Evolutionary conservation across 2,888 invertebrate genomes (phyloP).

Genomic region (Cataglyphis altisquamis): DNA sequence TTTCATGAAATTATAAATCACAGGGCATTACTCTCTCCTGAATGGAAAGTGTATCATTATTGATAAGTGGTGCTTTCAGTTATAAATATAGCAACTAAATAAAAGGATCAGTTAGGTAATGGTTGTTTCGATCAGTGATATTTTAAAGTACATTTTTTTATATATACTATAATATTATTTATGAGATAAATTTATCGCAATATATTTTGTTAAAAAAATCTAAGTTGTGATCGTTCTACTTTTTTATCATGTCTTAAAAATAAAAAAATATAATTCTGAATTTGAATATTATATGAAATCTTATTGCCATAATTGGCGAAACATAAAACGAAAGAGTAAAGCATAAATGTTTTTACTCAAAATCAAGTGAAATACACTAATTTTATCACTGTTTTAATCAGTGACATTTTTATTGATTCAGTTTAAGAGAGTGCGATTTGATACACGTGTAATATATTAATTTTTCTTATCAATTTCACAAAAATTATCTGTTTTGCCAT

Average conservation of each 20-base stretch:
- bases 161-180: background rate
- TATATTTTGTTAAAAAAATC: too few species aligned
- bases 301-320: background rate
- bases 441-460: background rate
- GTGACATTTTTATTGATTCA: background rate
- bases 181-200: background rate
- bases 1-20: constrained; percentile 9
- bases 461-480: background rate
- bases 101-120: background rate
- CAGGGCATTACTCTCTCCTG: background rate
- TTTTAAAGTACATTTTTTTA: background rate
- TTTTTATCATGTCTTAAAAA: background rate
- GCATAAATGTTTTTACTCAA: background rate
- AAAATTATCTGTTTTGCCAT: background rate
- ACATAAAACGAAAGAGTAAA: background rate
- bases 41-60: background rate
- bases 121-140: background rate
- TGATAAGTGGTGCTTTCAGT: background rate
- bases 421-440: background rate
- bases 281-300: background rate
- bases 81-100: background rate
- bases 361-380: background rate
- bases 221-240: background rate
- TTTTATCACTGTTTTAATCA: background rate
- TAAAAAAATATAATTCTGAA: background rate